Conservation (phyloP, 1,140 invertebrate genomes). For the Augochlora pura region DNA sequence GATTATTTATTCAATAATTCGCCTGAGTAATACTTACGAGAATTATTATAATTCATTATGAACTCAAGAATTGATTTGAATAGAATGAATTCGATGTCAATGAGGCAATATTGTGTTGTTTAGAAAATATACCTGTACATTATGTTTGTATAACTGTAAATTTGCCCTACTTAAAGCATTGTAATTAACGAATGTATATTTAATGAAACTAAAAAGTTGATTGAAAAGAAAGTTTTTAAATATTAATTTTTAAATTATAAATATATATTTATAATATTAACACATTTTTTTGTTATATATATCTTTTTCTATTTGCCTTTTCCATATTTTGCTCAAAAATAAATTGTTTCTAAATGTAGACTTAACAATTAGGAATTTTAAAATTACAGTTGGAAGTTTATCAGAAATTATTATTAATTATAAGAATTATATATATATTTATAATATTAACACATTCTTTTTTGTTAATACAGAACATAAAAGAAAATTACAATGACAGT, state of each 20-base stretch:
- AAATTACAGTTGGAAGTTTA: no score
- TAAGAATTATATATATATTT: no score
- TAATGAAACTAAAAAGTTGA: neutral
- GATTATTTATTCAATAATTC: neutral
- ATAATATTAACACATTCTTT: neutral
- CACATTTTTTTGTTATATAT: neutral
- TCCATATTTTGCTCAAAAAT: no score
- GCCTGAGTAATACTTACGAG: conserved; percentile 19
- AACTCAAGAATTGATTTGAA: neutral
- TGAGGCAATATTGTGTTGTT: neutral
- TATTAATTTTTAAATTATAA: neutral
- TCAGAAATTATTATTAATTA: no score
- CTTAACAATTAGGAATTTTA: no score
- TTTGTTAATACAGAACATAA: neutral
- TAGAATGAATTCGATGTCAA: neutral
- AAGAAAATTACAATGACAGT: conserved; percentile 13
- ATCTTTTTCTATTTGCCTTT: no score
- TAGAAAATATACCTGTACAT: neutral
- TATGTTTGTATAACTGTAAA: conserved; percentile 35
- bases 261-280: neutral
- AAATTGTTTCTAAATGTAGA: no score
- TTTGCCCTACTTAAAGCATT: neutral
- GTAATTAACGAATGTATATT: neutral
- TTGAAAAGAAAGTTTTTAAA: neutral
- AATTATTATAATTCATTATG: conserved; percentile 33